Evolutionary conservation across 2,888 invertebrate genomes (phyloP).

Genomic region (Diplolepis rosae): DNA sequence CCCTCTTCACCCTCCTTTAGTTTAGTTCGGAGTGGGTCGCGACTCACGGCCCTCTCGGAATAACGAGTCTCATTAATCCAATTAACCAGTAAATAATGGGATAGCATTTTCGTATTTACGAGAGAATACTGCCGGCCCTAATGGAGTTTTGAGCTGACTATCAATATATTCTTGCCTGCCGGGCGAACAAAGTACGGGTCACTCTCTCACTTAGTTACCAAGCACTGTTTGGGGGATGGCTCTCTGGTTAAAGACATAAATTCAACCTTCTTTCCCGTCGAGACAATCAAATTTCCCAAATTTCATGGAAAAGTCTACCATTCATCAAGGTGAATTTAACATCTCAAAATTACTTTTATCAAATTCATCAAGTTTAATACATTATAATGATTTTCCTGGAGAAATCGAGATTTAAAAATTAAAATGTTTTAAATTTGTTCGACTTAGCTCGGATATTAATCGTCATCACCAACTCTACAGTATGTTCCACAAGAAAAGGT

Average conservation of each 20-base stretch:
- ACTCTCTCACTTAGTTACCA: constrained; percentile 71
- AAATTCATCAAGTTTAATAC: too few relatives aligned
- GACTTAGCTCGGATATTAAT: too few relatives aligned
- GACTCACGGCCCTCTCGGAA: constrained; percentile 65
- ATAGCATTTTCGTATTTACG: constrained; percentile 74
- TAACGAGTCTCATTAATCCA: constrained; percentile 74
- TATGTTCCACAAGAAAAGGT: too few relatives aligned
- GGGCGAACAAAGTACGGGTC: constrained; percentile 70
- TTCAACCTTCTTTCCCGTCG: constrained; percentile 32
- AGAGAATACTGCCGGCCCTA: constrained; percentile 70
- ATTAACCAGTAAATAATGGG: constrained; percentile 74
- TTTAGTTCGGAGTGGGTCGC: constrained; percentile 51
- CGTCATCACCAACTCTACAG: too few relatives aligned
- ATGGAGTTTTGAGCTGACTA: constrained; percentile 74
- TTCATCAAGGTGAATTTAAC: not conserved
- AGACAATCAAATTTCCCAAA: constrained; percentile 31
- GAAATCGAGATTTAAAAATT: too few relatives aligned
- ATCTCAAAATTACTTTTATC: not conserved
- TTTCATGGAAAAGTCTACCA: constrained; percentile 16
- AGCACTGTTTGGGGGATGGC: constrained; percentile 27
- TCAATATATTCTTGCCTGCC: constrained; percentile 70
- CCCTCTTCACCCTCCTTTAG: constrained; percentile 46
- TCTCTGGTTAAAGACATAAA: constrained; percentile 33
- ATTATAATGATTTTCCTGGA: too few relatives aligned
- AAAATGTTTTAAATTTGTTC: too few relatives aligned